Percentiles rank a stretch among this genome's conserved stretches.
Conservation (phyloP, 1,140 invertebrate species). For the Orussus abietinus region DNA sequence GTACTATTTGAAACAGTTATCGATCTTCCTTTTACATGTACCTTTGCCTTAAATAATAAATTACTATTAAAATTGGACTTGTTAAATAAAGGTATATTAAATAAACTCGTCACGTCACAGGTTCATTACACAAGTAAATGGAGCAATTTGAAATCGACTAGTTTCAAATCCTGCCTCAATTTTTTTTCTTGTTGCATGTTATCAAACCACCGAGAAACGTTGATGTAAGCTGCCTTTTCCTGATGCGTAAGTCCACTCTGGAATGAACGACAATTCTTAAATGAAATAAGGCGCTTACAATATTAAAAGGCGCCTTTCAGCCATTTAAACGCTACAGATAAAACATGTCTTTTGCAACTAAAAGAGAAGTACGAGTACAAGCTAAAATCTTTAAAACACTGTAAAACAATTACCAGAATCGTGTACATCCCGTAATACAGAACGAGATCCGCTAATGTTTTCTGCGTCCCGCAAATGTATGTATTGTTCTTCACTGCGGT, state of each 20-base stretch:
- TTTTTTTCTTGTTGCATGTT: conserved; percentile 61
- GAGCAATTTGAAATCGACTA: conserved; percentile 56
- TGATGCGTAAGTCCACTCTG: conserved; percentile 51
- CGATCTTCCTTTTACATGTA: no score
- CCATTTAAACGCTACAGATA: conserved; percentile 18
- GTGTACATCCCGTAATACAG: conserved; percentile 57
- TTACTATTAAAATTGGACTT: no score
- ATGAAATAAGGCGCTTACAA: conserved; percentile 7
- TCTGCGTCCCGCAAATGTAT: conserved; percentile 56
- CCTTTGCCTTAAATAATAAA: no score
- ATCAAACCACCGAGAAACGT: conserved; percentile 66
- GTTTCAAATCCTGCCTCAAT: conserved; percentile 54
- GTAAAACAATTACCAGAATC: conserved; percentile 55
- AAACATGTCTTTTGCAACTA: neutral
- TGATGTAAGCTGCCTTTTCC: conserved; percentile 60
- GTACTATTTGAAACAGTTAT: no score
- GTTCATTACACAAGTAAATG: conserved; percentile 46
- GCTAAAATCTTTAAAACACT: neutral
- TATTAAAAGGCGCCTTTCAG: no score
- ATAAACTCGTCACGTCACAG: no score
- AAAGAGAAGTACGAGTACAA: conserved; percentile 11
- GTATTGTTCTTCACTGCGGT: conserved; percentile 49
- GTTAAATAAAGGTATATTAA: no score
- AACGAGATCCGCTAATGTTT: conserved; percentile 58
- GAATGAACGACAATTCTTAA: conserved; percentile 28